Evolutionary conservation across 2,113 vertebrate species (phyloP), one percentile per base, ranked within the genome.

Genomic region (Fregetta grallaria): DNA sequence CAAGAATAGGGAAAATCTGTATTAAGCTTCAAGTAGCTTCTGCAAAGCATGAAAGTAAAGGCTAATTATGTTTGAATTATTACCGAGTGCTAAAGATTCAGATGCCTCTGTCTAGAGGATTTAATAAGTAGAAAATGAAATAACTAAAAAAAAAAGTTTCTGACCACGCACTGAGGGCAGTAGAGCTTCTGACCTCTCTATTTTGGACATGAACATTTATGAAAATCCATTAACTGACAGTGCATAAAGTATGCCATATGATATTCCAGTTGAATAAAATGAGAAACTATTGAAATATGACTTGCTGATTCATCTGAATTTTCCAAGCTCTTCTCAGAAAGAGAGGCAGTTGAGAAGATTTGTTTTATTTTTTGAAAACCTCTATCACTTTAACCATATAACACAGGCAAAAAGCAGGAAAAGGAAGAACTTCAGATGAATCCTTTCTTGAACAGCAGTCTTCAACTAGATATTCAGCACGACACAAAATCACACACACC

Each of bases 271-370:
- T 86, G 63, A 92, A 91, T 84, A 86, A 96, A 92, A 91, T 62
- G 18, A 87, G 78, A 34, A 95, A 70, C 55, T 77, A 77, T 74
- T 96, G 89, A 75, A 88, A 87, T 92, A 88, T 45, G 4, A 11
- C 58, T 76, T 81, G 88, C 90, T 94, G 92, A 92, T 81, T 94
- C 77, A 90, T 63, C 83, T 91, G 66, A 81, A 70, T 67, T 94
- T 89, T 89, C 90, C 58, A 89, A 85, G 40, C 30, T 92, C 20
- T 77, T 74, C 52, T 89, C 63, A 87, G 61, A 86, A 93, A 83
- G 21, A 86, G 40, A 68, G 22, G 58, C 27, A 95, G 52, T 44
- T 77, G 59, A 79, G 71, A 88, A 47, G 50, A 38, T 72, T 66
- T 47, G 6, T 42, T 62, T 72, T 49, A 72, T 52, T 88, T 47